phyloP scores from a whole-genome alignment of 2,888 invertebrate species.

The Lepeophtheirus nordmannii region DNA sequence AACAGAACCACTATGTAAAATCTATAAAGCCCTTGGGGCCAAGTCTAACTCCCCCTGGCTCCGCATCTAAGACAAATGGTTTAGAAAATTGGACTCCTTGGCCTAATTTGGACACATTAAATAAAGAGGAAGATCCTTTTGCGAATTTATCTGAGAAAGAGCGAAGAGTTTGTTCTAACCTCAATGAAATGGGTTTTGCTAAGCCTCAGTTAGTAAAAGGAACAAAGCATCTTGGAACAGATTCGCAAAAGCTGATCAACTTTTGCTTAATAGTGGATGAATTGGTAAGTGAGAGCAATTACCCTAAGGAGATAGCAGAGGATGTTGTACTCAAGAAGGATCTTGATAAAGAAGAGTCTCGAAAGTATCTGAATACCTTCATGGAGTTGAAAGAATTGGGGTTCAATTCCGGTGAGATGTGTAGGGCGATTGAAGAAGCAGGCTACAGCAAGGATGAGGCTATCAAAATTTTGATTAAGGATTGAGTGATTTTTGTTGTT shows the following conservation, averaged over 20 bases:
- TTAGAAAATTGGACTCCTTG: conserved; percentile 18
- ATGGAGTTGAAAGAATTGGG: conserved; percentile 8
- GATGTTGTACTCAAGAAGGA: conserved; percentile 6
- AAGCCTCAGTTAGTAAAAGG: neutral
- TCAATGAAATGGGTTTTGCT: conserved; percentile 16
- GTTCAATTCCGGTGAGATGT: neutral
- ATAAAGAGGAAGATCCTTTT: neutral
- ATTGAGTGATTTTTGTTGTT: too few species aligned
- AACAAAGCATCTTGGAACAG: neutral
- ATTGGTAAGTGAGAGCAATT: neutral
- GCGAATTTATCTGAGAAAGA: neutral
- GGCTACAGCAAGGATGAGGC: too few species aligned
- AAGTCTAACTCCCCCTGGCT: conserved; percentile 9
- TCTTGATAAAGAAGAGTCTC: neutral
- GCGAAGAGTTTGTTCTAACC: neutral
- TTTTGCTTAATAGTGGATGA: conserved; percentile 18
- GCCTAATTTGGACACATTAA: conserved; percentile 6
- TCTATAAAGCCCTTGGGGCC: neutral
- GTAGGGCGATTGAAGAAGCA: too few species aligned
- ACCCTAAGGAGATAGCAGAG: neutral
- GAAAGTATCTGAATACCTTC: conserved; percentile 4
- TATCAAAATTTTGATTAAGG: too few species aligned
- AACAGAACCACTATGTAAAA: neutral
- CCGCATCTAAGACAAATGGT: neutral
- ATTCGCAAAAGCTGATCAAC: conserved; percentile 14